Conservation (phyloP, 2,888 invertebrate species). For the Agonopterix heracliana region DNA sequence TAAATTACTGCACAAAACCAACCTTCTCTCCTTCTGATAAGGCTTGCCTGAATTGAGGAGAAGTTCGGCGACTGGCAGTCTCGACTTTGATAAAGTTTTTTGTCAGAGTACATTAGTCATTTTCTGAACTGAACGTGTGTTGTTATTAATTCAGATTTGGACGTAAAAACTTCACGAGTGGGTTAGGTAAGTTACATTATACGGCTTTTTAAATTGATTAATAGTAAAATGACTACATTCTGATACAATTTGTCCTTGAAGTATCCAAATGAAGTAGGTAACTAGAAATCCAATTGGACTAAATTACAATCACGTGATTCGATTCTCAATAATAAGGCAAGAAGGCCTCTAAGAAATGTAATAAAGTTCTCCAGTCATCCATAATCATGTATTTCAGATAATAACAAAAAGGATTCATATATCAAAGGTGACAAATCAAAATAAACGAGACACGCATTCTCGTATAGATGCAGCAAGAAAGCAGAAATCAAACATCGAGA, state of each 20-base stretch:
- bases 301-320: too few species aligned
- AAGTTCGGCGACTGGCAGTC: conserved; percentile 61
- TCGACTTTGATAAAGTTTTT: conserved; percentile 58
- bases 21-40: conserved; percentile 13
- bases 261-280: too few species aligned
- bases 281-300: too few species aligned
- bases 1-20: too few species aligned
- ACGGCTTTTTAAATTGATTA: too few species aligned
- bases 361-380: conserved; percentile 43
- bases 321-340: too few species aligned
- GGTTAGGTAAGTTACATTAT: too few species aligned
- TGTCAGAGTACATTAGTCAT: conserved; percentile 43
- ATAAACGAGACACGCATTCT: conserved; percentile 67
- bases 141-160: conserved; percentile 36
- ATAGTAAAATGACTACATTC: too few species aligned
- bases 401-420: conserved; percentile 63
- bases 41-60: conserved; percentile 13
- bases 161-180: conserved; percentile 21
- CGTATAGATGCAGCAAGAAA: conserved; percentile 46
- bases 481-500: conserved; percentile 52
- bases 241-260: too few species aligned
- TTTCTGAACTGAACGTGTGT: conserved; percentile 24
- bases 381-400: conserved; percentile 51
- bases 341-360: conserved; percentile 23
- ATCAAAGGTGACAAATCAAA: conserved; percentile 70